Conservation (phyloP, 2,797 vertebrate species). For the Sandelia bainsii region DNA sequence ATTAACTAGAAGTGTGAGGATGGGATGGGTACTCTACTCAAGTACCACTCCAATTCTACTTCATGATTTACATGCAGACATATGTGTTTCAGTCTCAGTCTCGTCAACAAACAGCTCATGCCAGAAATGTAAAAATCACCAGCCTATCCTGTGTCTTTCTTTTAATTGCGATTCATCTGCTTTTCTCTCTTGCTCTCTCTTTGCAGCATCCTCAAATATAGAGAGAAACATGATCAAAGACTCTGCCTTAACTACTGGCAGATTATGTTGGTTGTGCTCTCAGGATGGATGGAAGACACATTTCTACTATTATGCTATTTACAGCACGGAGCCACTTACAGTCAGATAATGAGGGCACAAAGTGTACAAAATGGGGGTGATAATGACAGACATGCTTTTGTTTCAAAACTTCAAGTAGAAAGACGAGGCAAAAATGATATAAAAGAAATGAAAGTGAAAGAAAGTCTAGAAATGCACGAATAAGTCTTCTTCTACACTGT, state of each 20-base stretch:
- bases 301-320: slow-evolving; percentile 50
- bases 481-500: neutral
- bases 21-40: too few relatives aligned
- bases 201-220: slow-evolving; percentile 33
- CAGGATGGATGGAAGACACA: slow-evolving; percentile 36
- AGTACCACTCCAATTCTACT: too few relatives aligned
- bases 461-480: neutral
- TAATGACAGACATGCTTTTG: slow-evolving; percentile 18
- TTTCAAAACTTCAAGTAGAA: slow-evolving; percentile 16
- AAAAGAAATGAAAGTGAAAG: neutral
- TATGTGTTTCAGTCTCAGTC: neutral
- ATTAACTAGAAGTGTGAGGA: too few relatives aligned
- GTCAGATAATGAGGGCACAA: slow-evolving; percentile 18
- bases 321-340: slow-evolving; percentile 23
- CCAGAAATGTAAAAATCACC: neutral
- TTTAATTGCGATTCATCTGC: slow-evolving; percentile 3
- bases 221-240: slow-evolving; percentile 62
- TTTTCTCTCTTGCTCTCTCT: slow-evolving; percentile 5
- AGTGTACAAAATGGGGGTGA: slow-evolving; percentile 31
- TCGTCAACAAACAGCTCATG: slow-evolving; percentile 1
- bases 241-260: slow-evolving; percentile 31
- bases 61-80: too few relatives aligned
- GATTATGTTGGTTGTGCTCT: slow-evolving; percentile 49
- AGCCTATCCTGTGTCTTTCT: slow-evolving; percentile 9
- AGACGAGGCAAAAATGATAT: neutral